These are phyloP conservation scores for Oncorhynchus masou DNA, from an alignment of 2,113 vertebrate genomes.

Conservation along the genomic window DNA sequence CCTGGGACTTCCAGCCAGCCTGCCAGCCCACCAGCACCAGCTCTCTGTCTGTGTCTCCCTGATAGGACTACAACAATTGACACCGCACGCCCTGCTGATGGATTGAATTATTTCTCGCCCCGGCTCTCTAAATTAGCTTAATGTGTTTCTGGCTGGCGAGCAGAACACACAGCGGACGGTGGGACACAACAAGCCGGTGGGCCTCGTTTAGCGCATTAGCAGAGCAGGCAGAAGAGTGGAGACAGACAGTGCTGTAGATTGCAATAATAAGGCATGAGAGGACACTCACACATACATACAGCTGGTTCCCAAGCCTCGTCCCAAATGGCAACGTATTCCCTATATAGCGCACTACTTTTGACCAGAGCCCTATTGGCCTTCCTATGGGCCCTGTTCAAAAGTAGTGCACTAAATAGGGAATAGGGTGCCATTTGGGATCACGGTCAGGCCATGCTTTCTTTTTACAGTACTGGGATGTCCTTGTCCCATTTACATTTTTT, in stretches of 20 bases:
- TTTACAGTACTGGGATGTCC: too few species aligned
- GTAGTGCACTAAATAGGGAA: too few species aligned
- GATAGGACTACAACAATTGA: background rate
- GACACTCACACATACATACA: background rate
- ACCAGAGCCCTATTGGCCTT: too few species aligned
- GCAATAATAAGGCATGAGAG: background rate
- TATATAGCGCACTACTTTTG: too few species aligned
- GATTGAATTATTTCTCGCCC: constrained; percentile 39
- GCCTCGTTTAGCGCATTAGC: constrained; percentile 35
- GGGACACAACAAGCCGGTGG: background rate
- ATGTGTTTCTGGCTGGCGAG: constrained; percentile 18
- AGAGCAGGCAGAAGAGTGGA: background rate
- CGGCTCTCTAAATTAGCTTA: constrained; percentile 32
- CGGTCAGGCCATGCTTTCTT: too few species aligned
- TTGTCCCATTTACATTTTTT: too few species aligned
- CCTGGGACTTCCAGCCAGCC: constrained; percentile 4
- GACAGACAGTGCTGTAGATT: background rate
- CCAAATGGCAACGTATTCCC: too few species aligned
- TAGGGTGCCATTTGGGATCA: too few species aligned
- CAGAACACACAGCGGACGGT: background rate
- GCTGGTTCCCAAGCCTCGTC: background rate
- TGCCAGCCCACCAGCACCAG: background rate
- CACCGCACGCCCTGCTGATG: constrained; percentile 13
- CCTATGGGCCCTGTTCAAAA: too few species aligned
- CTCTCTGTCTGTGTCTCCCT: background rate